phyloP scores from a whole-genome alignment of 2,888 invertebrate species.

The Troilus luridus region DNA sequence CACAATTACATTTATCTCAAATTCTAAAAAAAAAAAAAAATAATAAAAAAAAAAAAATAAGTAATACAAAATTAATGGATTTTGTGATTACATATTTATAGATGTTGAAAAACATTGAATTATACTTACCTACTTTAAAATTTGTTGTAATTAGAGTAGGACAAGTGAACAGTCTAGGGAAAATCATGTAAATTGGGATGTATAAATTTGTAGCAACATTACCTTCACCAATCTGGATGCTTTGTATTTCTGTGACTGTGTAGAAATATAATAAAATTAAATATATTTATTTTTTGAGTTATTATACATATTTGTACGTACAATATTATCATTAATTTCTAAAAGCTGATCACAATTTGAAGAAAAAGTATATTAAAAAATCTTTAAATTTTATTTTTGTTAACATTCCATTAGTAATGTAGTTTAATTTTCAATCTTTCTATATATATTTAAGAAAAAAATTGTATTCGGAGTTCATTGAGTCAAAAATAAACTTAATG shows the following conservation, averaged over 20 bases:
- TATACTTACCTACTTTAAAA: constrained; percentile 90
- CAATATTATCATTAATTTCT: background rate
- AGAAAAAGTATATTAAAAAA: background rate
- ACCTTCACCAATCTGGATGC: constrained; percentile 96
- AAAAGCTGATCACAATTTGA: background rate
- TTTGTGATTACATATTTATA: background rate
- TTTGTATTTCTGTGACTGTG: constrained; percentile 96
- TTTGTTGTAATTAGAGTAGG: constrained; percentile 90
- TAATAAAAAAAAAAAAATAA: constrained; percentile 59
- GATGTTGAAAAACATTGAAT: background rate
- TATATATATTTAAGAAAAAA: background rate
- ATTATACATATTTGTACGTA: background rate
- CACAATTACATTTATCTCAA: constrained; percentile 93
- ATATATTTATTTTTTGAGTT: background rate
- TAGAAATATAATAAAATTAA: constrained; percentile 59
- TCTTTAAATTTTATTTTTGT: background rate
- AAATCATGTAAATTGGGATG: constrained; percentile 95
- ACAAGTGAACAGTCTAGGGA: constrained; percentile 95
- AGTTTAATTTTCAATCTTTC: background rate
- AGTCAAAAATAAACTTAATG: background rate
- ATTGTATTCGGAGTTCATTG: background rate
- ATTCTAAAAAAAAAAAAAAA: constrained; percentile 76
- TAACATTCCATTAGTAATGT: background rate
- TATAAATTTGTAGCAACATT: constrained; percentile 85
- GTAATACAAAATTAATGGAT: background rate